Percentiles rank a stretch among this genome's conserved stretches.
phyloP scores from a whole-genome alignment of 2,797 vertebrate species.

The Coregonus suidteri region DNA sequence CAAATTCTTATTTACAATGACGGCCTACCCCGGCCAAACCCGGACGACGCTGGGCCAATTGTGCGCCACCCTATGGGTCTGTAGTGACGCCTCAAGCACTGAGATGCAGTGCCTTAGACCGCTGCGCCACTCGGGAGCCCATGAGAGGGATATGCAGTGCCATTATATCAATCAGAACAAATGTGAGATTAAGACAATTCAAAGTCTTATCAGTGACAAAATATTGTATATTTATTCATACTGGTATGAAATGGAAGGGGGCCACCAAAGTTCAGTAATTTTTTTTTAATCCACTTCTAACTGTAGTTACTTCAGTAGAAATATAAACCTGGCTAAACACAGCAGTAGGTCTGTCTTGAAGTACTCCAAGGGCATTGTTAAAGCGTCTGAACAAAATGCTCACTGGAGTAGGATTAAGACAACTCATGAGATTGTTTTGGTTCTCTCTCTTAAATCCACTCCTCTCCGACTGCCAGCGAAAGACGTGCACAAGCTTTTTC shows the following conservation, averaged over 20 bases:
- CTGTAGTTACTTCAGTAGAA: not conserved
- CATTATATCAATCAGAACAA: not conserved
- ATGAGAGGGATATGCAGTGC: not conserved
- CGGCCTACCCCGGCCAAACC: too few species aligned
- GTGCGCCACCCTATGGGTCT: too few species aligned
- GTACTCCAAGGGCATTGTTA: not conserved
- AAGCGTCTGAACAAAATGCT: not conserved
- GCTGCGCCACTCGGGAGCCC: too few species aligned
- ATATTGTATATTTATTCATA: too few species aligned
- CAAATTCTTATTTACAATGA: too few species aligned
- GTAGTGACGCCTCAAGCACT: too few species aligned
- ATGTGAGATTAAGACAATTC: not conserved
- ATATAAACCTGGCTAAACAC: not conserved
- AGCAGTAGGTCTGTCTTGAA: not conserved
- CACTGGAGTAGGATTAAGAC: not conserved
- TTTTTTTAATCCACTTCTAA: not conserved
- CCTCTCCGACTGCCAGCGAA: conserved; percentile 31
- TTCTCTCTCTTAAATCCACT: conserved; percentile 35
- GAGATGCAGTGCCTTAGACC: too few species aligned
- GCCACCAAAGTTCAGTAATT: not conserved
- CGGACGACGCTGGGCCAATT: too few species aligned
- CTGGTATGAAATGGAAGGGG: not conserved
- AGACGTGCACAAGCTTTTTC: conserved; percentile 7
- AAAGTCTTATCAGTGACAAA: not conserved
- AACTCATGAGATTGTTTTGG: not conserved